Base-by-base conservation (phyloP, 1,140 invertebrate genomes). In the Zaprionus lachaisei region DNA sequence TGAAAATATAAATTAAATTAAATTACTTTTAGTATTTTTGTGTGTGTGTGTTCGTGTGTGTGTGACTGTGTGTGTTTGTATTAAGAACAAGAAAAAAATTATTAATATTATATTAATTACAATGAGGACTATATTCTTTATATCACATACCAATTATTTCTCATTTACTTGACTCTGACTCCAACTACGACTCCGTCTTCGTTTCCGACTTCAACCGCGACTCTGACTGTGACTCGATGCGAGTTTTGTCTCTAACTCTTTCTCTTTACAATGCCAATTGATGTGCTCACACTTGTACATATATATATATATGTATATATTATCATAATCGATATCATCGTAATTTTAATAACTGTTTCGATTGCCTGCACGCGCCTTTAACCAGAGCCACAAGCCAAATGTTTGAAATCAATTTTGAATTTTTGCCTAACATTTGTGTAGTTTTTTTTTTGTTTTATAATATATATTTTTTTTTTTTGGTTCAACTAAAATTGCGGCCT, bases 111-210 rank as follows among this genome's bases (percentile, higher is more conserved):
- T 70, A 91, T 85, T 84, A 82, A 92, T 92, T 91, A 91, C 61
- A 92, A 90, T 75, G 89, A 91, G 81, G 89, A 92, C 90, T 92
- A 91, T 92, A 91, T 91, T 90, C 76, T 77, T 91, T 92, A 92
- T 91, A 92, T 91, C 85, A 90, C 85, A 90, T 90, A 91, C 85
- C 86, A 90, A 90, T 90, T 90, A 82, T 90, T 75, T 85, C 75
- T 90, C 85, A 76, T 79, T 79, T 79, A 81, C 72, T 81, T 81
- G 79, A 80, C 74, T 72, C 71, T 77, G 41, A 31, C 67, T 63
- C 20, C 37, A 11, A 38, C 15, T 61, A 20, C 51, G 3, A 12
- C 31, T 58, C 22, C 22, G 14, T 15, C 56, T 60, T 15, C 66
- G 31, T 22, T 26, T 26, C 31, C 38, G 17, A 58, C n/a, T 24